Base-by-base conservation (phyloP, 2,888 invertebrate species). In the Rhimphoctona megacephalus region DNA sequence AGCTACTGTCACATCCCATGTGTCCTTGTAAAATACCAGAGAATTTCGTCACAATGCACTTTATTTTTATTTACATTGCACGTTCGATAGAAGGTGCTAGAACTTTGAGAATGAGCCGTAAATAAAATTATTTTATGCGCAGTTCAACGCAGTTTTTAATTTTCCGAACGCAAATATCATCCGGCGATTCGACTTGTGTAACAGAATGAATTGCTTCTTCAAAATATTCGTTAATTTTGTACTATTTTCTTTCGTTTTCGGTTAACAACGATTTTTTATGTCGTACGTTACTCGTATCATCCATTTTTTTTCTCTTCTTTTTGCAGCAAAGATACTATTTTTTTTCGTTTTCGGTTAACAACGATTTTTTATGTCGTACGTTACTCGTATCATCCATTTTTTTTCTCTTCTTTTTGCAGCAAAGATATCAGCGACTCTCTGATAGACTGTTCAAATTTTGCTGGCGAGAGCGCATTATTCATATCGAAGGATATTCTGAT, bases 401-500 rank as follows among this genome's bases (percentile, higher is more conserved):
- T 64, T 33, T 66, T 22, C n/a, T 54, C 25, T 2, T 33, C 33
- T 33, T 14, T 22, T 69, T 79, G 7, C 78, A 91, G 90, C 39
- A 88, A 89, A n/a, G 86, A 89, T 19, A 80, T 92, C 30, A 86
- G 89, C 46, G 82, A 88, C 0, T 43, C 30, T 4, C 90, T 92
- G 57, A 79, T 83, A 30, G 87, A 94, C 2, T 94, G 95, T 84
- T 93, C 94, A 52, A 95, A 96, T 79, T 95, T 95, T 89, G 92
- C 94, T 85, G 91, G 94, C 30, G 90, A 91, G 1, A 74, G 89
- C 1, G 94, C 94, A 87, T 92, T 93, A 49, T 94, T 94, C 90
- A 95, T 96, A 11, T 90, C 93, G n/a, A 92, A 96, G 72, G 94
- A 95, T 64, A 88, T 95, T 46, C 93, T 97, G 17, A 91, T 94